Evolutionary conservation across 2,797 vertebrate genomes (phyloP).

Genomic region (Ispidina lecontei): DNA sequence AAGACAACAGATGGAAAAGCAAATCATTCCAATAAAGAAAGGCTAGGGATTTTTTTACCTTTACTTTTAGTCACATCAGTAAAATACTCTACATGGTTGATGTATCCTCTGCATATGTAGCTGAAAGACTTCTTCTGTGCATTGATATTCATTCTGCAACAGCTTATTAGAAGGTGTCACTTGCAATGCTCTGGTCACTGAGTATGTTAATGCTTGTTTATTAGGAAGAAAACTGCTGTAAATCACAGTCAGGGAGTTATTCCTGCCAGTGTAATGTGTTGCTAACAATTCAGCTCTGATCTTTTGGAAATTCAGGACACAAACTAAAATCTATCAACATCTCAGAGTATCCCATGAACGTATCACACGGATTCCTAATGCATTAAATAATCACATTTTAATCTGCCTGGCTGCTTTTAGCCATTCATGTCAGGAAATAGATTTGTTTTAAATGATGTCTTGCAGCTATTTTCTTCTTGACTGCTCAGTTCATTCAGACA

Average conservation of each 20-base stretch:
- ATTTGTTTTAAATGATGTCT: neutral
- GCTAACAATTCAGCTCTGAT: neutral
- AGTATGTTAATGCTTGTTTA: neutral
- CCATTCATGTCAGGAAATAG: neutral
- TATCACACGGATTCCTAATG: neutral
- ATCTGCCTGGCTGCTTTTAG: neutral
- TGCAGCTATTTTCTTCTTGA: neutral
- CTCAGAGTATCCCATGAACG: neutral
- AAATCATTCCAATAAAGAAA: neutral
- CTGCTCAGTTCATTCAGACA: neutral
- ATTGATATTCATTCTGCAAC: neutral
- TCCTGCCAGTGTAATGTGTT: neutral
- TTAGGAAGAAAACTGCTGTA: neutral
- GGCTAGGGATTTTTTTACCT: neutral
- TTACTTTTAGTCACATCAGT: neutral
- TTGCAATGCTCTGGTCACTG: neutral
- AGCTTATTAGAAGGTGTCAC: neutral
- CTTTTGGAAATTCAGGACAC: neutral
- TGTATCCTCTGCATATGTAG: neutral
- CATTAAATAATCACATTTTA: conserved; percentile 7
- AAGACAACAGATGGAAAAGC: neutral
- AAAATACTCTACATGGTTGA: neutral
- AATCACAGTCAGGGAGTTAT: neutral
- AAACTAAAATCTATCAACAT: neutral
- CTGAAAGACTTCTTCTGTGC: neutral